A percentile compares a stretch with the other conserved stretches of the same genome.
Conservation (phyloP, 2,113 vertebrate species). For the Solenodon paradoxus region DNA sequence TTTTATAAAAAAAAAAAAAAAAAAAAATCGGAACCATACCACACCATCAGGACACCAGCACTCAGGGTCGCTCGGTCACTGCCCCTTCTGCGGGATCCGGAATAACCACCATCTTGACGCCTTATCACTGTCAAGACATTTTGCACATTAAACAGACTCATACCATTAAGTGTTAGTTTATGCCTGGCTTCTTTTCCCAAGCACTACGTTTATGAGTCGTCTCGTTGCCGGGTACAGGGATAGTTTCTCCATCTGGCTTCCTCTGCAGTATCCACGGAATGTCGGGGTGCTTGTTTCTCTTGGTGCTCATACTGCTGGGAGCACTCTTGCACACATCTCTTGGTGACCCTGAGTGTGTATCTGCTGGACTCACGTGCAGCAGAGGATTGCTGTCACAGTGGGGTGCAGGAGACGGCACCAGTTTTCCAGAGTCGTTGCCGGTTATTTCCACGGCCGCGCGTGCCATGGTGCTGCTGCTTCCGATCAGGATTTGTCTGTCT, state of each 20-base stretch:
- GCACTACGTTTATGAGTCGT: background rate
- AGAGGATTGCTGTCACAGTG: too few relatives aligned
- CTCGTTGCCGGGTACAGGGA: too few relatives aligned
- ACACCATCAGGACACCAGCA: too few relatives aligned
- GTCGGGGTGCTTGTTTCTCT: background rate
- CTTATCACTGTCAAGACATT: background rate
- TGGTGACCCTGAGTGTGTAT: background rate
- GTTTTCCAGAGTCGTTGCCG: background rate
- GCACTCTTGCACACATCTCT: background rate
- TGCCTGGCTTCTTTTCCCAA: background rate
- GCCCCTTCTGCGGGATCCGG: too few relatives aligned
- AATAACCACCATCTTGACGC: background rate
- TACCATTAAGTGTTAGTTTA: background rate
- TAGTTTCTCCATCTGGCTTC: too few relatives aligned
- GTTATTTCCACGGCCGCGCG: too few relatives aligned
- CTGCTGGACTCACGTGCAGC: too few relatives aligned
- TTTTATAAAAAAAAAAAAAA: background rate
- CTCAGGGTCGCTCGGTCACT: background rate
- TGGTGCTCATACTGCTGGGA: background rate
- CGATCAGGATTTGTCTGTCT: too few relatives aligned
- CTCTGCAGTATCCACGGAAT: background rate
- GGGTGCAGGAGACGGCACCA: too few relatives aligned
- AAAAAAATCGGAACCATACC: background rate
- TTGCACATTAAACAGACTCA: background rate
- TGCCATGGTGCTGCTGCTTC: too few relatives aligned